Evolutionary conservation across 2,113 vertebrate genomes (phyloP).

Genomic region (Hystrix cristata): DNA sequence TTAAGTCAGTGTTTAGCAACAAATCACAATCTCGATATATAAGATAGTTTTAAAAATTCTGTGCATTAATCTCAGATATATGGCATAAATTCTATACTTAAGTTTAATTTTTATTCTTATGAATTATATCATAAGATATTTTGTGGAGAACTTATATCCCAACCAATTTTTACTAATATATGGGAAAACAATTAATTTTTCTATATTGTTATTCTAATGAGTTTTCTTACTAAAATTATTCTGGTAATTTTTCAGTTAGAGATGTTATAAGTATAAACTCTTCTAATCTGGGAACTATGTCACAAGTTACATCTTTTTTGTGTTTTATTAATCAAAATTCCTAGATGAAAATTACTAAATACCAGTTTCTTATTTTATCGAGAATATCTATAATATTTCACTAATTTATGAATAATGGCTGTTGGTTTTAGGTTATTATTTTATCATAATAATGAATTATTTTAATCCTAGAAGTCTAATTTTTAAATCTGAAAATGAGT

Average conservation of each 20-base stretch:
- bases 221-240: slow-evolving; percentile 20
- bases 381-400: neutral
- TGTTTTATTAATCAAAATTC: slow-evolving; percentile 5
- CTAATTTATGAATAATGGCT: neutral
- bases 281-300: slow-evolving; percentile 1
- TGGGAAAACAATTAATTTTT: neutral
- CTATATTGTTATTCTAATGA: neutral
- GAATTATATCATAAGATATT: neutral
- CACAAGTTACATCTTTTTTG: neutral
- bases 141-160: neutral
- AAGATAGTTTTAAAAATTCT: neutral
- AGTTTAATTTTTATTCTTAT: slow-evolving; percentile 1
- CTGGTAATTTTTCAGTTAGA: neutral
- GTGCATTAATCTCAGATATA: neutral
- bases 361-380: slow-evolving; percentile 2
- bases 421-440: neutral
- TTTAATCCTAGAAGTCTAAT: neutral
- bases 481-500: neutral
- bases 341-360: neutral
- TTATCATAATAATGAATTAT: neutral
- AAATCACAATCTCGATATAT: neutral
- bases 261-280: neutral
- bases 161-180: neutral
- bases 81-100: neutral
- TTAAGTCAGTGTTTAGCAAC: neutral